Evolutionary conservation across 2,888 invertebrate genomes (phyloP).

Genomic region (Smittia aterrima): DNA sequence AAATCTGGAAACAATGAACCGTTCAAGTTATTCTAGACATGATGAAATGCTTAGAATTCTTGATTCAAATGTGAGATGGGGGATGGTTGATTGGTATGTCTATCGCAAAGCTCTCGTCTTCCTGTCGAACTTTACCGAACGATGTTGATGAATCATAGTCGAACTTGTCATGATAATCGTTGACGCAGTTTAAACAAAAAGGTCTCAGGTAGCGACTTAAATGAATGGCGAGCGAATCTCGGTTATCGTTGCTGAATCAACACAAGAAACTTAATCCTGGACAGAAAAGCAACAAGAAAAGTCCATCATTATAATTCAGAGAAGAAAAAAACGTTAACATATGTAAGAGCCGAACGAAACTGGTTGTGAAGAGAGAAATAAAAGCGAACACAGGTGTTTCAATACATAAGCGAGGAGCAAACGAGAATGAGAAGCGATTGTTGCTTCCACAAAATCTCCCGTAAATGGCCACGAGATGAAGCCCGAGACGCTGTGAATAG

Average conservation of each 20-base stretch:
- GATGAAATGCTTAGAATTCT: no score
- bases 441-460: not conserved
- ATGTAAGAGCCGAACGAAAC: conserved; percentile 25
- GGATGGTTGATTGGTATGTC: no score
- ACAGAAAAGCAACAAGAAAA: conserved; percentile 21
- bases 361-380: conserved; percentile 31
- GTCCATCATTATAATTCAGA: conserved; percentile 31
- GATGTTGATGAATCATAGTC: no score
- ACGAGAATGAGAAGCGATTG: not conserved
- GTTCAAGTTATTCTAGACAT: no score
- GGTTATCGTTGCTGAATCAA: not conserved
- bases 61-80: no score
- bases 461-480: conserved; percentile 2
- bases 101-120: not conserved
- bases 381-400: conserved; percentile 33
- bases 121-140: not conserved
- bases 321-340: not conserved
- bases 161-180: not conserved
- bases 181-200: not conserved
- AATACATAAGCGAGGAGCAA: conserved; percentile 4
- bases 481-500: not conserved
- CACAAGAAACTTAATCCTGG: not conserved
- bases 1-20: no score
- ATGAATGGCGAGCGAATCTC: not conserved
- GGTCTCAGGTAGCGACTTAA: not conserved